Base-by-base conservation (phyloP, 1,140 invertebrate species). In the Drosophila lini region DNA sequence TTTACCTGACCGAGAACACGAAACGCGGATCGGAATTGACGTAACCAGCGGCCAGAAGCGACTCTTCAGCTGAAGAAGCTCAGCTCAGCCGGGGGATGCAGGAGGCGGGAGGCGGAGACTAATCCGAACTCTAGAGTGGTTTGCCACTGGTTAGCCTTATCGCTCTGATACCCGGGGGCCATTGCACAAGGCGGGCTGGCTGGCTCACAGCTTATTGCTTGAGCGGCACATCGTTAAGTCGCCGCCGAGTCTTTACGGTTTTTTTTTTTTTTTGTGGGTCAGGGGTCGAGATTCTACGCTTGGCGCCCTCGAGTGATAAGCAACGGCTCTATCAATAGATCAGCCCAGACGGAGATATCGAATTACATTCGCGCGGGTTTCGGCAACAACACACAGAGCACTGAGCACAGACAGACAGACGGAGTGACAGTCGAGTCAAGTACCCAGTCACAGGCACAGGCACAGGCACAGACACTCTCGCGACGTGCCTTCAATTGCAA, bases 401-500 rank as follows among this genome's bases (percentile, higher is more conserved):
- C 50, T 11, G 47, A 31, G 47, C 25, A 50, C n/a, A 31, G 45
- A 47, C 53, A 59, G 22, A 45, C 42, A 56, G 19, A 34, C 55
- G 7, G 22, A 19, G 16, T 36, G 50, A 34, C 57, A 67, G 58
- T 22, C 42, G 6, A 52, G 38, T 55, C 65, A 40, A 71, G 64
- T 55, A 70, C 65, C 41, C 36, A 28, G 62, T 15, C 45, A 55
- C 64, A 47, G 50, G 11, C 16, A 69, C 69, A 47, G 50, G 11
- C 16, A 69, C 69, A 73, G 44, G 48, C 41, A 77, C 25, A 68
- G 45, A 63, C 60, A 58, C 50, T 67, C 40, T 59, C 62, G 48
- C 74, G 74, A 86, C 75, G 83, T 88, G 83, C 76, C 80, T 81
- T 80, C 80, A 86, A 83, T 86, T 88, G 84, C 80, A 88, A 82